Evolutionary conservation across 1,140 invertebrate genomes (phyloP).

Genomic region (Berghia stephanieae): DNA sequence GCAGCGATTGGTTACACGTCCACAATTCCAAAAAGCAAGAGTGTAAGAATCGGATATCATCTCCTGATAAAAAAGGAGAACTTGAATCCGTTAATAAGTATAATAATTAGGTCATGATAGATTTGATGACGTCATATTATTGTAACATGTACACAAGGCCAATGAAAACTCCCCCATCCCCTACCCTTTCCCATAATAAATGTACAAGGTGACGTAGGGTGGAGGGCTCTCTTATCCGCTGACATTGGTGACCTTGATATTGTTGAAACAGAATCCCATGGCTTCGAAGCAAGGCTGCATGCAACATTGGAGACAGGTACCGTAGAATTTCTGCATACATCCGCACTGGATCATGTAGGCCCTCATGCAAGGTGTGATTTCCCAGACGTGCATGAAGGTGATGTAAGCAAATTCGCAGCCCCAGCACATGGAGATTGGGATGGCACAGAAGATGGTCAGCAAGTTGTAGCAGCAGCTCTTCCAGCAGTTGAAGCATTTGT

Average conservation of each 20-base stretch:
- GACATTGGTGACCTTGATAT: slow-evolving; percentile 69
- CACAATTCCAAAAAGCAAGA: too few relatives aligned
- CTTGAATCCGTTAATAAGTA: not conserved
- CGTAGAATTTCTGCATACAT: slow-evolving; percentile 71
- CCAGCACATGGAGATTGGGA: slow-evolving; percentile 74
- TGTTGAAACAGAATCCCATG: slow-evolving; percentile 73
- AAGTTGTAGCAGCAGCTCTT: slow-evolving; percentile 77
- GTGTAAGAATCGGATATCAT: too few relatives aligned
- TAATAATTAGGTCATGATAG: not conserved
- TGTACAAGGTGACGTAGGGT: not conserved
- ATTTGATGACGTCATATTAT: not conserved
- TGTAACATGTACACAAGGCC: not conserved
- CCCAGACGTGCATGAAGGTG: slow-evolving; percentile 72
- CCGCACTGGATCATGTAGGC: slow-evolving; percentile 71
- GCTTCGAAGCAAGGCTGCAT: slow-evolving; percentile 74
- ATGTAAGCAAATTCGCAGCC: slow-evolving; percentile 79
- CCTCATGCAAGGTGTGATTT: slow-evolving; percentile 56
- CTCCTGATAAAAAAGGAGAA: not conserved
- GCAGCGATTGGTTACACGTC: too few relatives aligned
- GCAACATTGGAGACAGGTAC: slow-evolving; percentile 71
- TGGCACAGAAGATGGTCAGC: slow-evolving; percentile 75
- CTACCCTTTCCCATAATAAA: not conserved
- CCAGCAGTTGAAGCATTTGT: slow-evolving; percentile 75
- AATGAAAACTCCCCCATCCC: not conserved
- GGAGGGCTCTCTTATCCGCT: not conserved